A percentile compares a stretch with the other conserved stretches of the same genome.
Evolutionary conservation across 2,888 invertebrate species (phyloP).

Genomic region (Rhyacophila evoluta): DNA sequence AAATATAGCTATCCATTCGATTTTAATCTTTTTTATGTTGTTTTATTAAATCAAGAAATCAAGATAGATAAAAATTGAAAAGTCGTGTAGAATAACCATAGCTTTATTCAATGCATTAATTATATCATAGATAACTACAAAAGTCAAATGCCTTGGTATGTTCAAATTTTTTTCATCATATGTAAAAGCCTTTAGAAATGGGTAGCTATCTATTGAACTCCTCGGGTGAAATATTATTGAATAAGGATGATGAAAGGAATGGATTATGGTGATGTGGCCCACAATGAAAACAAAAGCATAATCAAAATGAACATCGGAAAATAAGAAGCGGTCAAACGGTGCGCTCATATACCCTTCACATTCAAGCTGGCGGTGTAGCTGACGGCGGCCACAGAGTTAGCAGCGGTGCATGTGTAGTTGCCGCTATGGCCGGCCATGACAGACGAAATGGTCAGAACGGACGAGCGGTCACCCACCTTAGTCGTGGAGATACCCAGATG

Average conservation of each 20-base stretch:
- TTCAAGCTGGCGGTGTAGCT: constrained; percentile 73
- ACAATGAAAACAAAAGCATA: constrained; percentile 27
- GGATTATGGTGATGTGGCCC: neutral
- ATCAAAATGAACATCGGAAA: constrained; percentile 30
- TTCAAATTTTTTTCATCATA: too few relatives aligned
- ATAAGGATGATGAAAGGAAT: neutral
- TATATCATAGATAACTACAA: too few relatives aligned
- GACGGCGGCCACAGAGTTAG: constrained; percentile 73
- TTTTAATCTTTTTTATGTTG: neutral
- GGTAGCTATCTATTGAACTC: too few relatives aligned
- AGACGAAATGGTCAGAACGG: constrained; percentile 76
- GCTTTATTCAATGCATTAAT: too few relatives aligned
- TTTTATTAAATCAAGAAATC: too few relatives aligned
- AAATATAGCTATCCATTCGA: too few relatives aligned
- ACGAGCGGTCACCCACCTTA: constrained; percentile 75
- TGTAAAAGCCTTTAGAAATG: too few relatives aligned
- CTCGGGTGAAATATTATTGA: neutral
- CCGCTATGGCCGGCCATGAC: constrained; percentile 78
- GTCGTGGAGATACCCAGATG: constrained; percentile 73
- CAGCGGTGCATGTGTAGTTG: constrained; percentile 76
- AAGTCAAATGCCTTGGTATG: too few relatives aligned
- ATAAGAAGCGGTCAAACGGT: constrained; percentile 57
- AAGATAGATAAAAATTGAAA: too few relatives aligned
- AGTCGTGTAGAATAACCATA: too few relatives aligned
- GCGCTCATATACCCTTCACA: constrained; percentile 71